Percentiles rank a stretch among this genome's conserved stretches.
Conservation (phyloP, 2,797 vertebrate genomes). For the Urosaurus nigricauda region DNA sequence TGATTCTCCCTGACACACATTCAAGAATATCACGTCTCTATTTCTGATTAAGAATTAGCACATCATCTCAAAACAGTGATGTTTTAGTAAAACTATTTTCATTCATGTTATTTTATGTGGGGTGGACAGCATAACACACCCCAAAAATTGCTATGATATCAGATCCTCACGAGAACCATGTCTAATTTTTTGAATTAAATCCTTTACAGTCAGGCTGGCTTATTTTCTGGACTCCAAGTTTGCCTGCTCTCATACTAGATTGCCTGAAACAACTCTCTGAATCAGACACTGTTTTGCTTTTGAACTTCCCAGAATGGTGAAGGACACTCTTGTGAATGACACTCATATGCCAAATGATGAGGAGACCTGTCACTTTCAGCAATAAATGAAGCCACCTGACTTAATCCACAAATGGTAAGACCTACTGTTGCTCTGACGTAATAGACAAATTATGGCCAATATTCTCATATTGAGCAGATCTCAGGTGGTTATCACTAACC, state of each 20-base stretch:
- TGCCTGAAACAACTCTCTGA: not conserved
- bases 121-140: not conserved
- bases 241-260: not conserved
- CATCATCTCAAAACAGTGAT: not conserved
- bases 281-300: not conserved
- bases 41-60: no score
- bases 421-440: not conserved
- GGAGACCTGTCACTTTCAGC: not conserved
- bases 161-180: not conserved
- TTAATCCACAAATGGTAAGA: no score
- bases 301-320: not conserved
- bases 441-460: not conserved
- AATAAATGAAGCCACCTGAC: not conserved
- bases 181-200: no score
- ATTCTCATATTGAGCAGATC: not conserved
- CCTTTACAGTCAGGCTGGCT: not conserved
- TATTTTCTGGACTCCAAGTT: not conserved
- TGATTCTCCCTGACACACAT: no score
- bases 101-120: not conserved
- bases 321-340: no score
- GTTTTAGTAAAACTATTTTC: not conserved
- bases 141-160: not conserved
- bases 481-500: constrained; percentile 76
- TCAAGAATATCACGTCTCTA: no score
- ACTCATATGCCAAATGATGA: no score